These are phyloP conservation scores for Mesembrinibis cayennensis DNA, from an alignment of 2,113 vertebrate species.

Conservation along the genomic window DNA sequence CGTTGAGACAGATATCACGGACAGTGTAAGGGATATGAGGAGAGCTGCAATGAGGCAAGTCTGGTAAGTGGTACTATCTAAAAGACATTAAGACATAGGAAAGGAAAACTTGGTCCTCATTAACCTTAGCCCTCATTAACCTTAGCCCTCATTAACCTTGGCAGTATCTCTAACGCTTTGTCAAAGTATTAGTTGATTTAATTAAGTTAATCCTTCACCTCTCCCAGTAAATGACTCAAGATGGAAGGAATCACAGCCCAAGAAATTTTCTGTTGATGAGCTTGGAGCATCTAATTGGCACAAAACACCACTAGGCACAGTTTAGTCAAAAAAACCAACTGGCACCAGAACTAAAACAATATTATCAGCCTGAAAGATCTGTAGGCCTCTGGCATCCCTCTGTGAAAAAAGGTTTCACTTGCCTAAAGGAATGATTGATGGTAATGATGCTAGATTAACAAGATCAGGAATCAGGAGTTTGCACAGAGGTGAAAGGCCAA, in stretches of 20 bases:
- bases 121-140: constrained; percentile 12
- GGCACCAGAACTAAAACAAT: background rate
- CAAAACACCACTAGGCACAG: background rate
- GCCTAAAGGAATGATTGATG: background rate
- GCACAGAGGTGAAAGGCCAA: constrained; percentile 27
- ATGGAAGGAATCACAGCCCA: background rate
- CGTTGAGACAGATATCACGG: fast-evolving
- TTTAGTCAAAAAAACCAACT: background rate
- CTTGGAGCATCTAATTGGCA: background rate
- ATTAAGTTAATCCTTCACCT: constrained; percentile 45
- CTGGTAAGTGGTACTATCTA: background rate
- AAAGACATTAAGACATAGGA: background rate
- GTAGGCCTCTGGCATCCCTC: background rate
- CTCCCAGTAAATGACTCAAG: background rate
- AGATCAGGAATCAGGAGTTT: constrained; percentile 28
- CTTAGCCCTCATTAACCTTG: constrained; percentile 3
- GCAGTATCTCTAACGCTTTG: background rate
- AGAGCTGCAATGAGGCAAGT: background rate
- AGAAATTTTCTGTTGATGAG: background rate
- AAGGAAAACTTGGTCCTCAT: background rate
- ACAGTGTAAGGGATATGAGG: background rate
- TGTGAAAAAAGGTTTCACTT: background rate
- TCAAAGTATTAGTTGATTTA: constrained; percentile 30
- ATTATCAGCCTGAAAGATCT: background rate
- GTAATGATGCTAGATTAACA: constrained; percentile 48